These are phyloP conservation scores for Eulemur rufifrons DNA, from an alignment of 2,113 vertebrate genomes.

Conservation along the genomic window DNA sequence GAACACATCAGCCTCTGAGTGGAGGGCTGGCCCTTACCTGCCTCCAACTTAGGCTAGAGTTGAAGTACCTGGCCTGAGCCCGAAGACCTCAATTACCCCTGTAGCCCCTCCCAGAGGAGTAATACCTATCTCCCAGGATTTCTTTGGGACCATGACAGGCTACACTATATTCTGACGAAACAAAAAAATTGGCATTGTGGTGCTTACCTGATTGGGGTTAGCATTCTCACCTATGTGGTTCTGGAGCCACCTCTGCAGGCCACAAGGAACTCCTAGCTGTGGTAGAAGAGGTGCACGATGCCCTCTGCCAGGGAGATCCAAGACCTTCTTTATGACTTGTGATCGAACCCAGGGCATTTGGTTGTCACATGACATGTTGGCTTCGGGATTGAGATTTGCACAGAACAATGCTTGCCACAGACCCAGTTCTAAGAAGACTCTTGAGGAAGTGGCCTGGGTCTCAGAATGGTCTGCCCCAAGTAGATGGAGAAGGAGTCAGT, in stretches of 20 bases:
- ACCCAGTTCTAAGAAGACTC: neutral
- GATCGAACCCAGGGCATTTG: neutral
- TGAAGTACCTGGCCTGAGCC: neutral
- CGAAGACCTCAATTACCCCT: neutral
- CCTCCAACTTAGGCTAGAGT: neutral
- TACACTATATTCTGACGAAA: neutral
- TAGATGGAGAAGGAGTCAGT: neutral
- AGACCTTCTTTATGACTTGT: neutral
- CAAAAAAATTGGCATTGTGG: neutral
- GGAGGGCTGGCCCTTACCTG: neutral
- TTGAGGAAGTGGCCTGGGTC: neutral
- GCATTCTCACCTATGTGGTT: neutral
- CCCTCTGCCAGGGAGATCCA: neutral
- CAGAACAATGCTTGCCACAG: neutral
- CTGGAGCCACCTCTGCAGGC: neutral
- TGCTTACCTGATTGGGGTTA: neutral
- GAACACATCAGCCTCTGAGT: neutral
- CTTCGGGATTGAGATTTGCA: neutral
- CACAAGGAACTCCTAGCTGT: neutral
- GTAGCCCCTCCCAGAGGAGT: neutral
- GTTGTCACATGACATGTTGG: neutral
- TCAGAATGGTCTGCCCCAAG: neutral
- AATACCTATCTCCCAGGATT: neutral
- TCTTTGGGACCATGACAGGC: neutral
- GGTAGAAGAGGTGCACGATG: neutral